phyloP scores from a whole-genome alignment of 1,140 invertebrate genomes.

The Drosophila suzukii region DNA sequence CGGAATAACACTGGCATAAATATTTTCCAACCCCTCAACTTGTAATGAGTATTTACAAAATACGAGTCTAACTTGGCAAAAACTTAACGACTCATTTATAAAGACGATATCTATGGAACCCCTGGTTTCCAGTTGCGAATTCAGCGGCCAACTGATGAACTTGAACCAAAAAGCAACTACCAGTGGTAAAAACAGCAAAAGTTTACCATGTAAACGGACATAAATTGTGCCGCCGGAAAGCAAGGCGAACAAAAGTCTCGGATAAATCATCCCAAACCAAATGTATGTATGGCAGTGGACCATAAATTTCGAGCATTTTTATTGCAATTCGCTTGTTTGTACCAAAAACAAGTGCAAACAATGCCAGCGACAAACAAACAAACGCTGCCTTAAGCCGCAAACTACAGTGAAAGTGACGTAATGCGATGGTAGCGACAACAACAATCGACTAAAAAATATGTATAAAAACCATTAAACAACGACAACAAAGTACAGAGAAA shows the following conservation, averaged over 20 bases:
- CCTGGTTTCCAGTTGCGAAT: constrained; percentile 28
- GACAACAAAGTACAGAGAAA: constrained; percentile 58
- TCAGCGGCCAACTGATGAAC: constrained; percentile 55
- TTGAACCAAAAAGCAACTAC: constrained; percentile 53
- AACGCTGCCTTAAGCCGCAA: constrained; percentile 62
- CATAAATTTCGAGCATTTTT: constrained; percentile 76
- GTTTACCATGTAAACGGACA: constrained; percentile 53
- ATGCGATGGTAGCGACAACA: constrained; percentile 38
- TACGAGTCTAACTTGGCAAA: background rate
- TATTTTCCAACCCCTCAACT: constrained; percentile 10
- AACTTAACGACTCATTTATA: constrained; percentile 31
- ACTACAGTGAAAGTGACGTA: constrained; percentile 78
- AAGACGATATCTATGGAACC: constrained; percentile 19
- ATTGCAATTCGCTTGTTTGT: constrained; percentile 71
- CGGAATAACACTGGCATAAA: constrained; percentile 1
- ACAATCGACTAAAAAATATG: constrained; percentile 32
- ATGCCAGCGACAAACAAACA: constrained; percentile 36
- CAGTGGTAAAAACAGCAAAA: constrained; percentile 31
- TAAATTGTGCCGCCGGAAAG: constrained; percentile 65
- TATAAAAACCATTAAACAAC: constrained; percentile 65
- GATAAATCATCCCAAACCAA: constrained; percentile 68
- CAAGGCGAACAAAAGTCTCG: constrained; percentile 48
- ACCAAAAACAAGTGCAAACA: constrained; percentile 67
- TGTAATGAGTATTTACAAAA: constrained; percentile 26
- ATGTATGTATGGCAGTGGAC: constrained; percentile 46